These are phyloP conservation scores for Reinhardtius hippoglossoides DNA, from an alignment of 2,113 vertebrate genomes.

Conservation along the genomic window DNA sequence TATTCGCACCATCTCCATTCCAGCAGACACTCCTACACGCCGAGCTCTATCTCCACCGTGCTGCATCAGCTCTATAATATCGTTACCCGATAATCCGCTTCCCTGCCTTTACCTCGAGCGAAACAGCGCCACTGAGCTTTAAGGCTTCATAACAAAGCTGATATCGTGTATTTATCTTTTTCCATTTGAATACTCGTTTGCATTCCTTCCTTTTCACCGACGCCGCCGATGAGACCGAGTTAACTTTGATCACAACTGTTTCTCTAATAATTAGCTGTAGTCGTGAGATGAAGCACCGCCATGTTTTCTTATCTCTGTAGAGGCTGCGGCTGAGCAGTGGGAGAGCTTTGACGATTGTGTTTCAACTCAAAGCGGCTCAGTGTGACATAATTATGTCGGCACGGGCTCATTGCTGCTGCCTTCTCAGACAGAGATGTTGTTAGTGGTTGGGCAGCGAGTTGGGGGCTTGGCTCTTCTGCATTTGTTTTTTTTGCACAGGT, in stretches of 20 bases:
- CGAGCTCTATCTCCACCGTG: slow-evolving; percentile 59
- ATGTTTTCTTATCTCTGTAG: slow-evolving; percentile 42
- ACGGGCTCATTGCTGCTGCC: slow-evolving; percentile 49
- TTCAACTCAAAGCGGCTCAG: slow-evolving; percentile 60
- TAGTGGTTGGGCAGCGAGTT: slow-evolving; percentile 41
- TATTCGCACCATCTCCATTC: slow-evolving; percentile 58
- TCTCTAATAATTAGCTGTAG: slow-evolving; percentile 27
- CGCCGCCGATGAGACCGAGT: not conserved
- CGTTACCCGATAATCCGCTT: slow-evolving; percentile 65
- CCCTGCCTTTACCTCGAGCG: slow-evolving; percentile 53
- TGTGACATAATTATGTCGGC: slow-evolving; percentile 62
- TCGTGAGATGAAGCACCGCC: slow-evolving; percentile 23
- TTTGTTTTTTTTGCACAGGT: slow-evolving; percentile 17
- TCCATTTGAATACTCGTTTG: slow-evolving; percentile 16
- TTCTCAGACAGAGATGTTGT: slow-evolving; percentile 56
- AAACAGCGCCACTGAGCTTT: slow-evolving; percentile 43
- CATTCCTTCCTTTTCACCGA: not conserved
- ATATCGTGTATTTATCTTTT: slow-evolving; percentile 29
- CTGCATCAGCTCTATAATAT: slow-evolving; percentile 74
- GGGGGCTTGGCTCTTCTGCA: slow-evolving; percentile 26
- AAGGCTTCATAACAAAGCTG: slow-evolving; percentile 40
- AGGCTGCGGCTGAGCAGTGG: slow-evolving; percentile 42
- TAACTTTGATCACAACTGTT: slow-evolving; percentile 10
- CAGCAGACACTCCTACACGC: slow-evolving; percentile 47
- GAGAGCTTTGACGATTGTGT: slow-evolving; percentile 54